Evolutionary conservation across 2,113 vertebrate genomes (phyloP), one percentile per base, ranked within the genome.

Genomic region (Acinonyx jubatus): DNA sequence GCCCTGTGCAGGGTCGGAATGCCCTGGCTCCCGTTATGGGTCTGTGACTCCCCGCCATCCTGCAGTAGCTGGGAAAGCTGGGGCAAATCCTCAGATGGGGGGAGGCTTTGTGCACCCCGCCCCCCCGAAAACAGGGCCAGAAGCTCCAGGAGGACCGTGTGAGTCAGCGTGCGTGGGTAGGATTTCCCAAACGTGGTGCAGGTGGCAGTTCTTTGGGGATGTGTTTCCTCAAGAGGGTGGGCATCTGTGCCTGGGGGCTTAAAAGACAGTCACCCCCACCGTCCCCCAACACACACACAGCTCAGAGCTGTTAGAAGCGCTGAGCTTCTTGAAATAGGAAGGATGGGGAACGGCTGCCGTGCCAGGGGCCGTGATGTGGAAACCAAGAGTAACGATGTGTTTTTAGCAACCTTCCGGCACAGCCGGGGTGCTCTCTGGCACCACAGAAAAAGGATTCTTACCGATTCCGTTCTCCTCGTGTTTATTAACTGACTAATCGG

Each of bases 111-210:
- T 3, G 27, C 21, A 27, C 21, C 57, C 21, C 48, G 9, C 73
- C 76, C 33, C 87, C 81, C 33, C 3, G 4, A 27, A 66, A 78
- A 74, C 3, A 2, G 7, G 57, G 0, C 9, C 76, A 4, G 27
- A 33, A 6, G 13, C 63, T 66, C 63, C 12, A 0, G n/a, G 63
- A 82, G 68, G 41, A 88, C 69, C 73, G 0, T 38, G 86, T 2
- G 21, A 27, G 41, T 6, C 45, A 1, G 27, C 0, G 0, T 33
- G 71, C 7, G 0, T 3, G 25, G 66, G 48, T 0, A 0, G 57
- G 65, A 78, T 92, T 73, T 33, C 66, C 86, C 69, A 45, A 66
- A 12, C 3, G 0, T 0, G 7, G 50, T 19, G n/a, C 82, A 71
- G 89, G 85, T 89, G 96, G 78, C 31, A 50, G 68, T 86, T 80